Evolutionary conservation across 2,113 vertebrate genomes (phyloP).

Genomic region (Aplodontia rufa): DNA sequence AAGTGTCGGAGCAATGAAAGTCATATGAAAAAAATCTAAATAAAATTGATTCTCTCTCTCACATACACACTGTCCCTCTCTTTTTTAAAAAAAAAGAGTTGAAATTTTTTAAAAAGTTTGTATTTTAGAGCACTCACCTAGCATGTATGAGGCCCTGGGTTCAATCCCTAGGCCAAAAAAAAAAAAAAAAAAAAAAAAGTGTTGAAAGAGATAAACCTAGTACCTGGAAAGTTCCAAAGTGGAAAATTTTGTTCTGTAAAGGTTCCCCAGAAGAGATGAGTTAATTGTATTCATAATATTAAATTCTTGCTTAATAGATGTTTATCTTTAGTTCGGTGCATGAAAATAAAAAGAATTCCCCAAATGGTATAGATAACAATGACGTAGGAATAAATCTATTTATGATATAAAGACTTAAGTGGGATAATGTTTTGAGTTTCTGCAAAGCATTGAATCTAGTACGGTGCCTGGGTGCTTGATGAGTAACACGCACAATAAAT

Average conservation of each 20-base stretch:
- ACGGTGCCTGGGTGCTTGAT: background rate
- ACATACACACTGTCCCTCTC: too few species aligned
- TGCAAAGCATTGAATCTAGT: background rate
- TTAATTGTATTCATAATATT: slow-evolving; percentile 2
- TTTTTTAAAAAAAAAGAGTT: too few species aligned
- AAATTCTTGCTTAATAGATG: background rate
- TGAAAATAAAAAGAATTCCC: slow-evolving; percentile 13
- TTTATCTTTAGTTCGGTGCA: background rate
- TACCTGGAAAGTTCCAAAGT: background rate
- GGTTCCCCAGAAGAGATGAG: background rate
- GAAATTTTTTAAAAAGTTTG: background rate
- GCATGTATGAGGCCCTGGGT: background rate
- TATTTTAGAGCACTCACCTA: background rate
- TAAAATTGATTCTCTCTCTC: too few species aligned
- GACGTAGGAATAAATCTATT: background rate
- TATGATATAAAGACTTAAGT: background rate
- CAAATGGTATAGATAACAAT: background rate
- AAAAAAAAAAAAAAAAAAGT: background rate
- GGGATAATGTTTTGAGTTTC: background rate
- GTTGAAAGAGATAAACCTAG: background rate
- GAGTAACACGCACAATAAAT: background rate
- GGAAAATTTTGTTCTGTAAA: background rate
- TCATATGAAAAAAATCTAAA: too few species aligned
- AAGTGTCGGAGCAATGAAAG: too few species aligned
- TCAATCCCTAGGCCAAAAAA: background rate